Evolutionary conservation across 2,113 vertebrate species (phyloP).

Genomic region (Anarhynchus alexandrinus): DNA sequence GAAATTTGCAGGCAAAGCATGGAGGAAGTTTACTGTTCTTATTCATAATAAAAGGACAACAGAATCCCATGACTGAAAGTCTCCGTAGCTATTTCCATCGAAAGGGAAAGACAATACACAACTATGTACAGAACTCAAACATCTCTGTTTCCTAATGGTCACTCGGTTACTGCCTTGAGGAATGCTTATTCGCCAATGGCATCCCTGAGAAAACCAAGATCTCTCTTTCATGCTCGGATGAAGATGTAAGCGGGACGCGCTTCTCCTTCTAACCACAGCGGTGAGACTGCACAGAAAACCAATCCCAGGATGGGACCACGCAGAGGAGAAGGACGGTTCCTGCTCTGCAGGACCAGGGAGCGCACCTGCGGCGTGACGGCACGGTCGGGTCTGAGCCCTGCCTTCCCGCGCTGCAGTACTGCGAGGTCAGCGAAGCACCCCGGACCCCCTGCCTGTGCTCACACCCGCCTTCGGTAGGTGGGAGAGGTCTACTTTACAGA

Average conservation of each 20-base stretch:
- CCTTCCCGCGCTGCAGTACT: neutral
- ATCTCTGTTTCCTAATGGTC: neutral
- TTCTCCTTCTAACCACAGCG: neutral
- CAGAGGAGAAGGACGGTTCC: neutral
- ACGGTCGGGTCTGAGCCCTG: neutral
- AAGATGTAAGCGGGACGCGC: rapidly evolving
- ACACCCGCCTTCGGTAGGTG: neutral
- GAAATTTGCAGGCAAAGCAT: neutral
- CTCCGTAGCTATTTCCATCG: neutral
- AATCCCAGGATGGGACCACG: rapidly evolving
- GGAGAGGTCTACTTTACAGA: neutral
- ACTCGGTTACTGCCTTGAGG: neutral
- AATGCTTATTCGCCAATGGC: neutral
- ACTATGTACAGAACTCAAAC: neutral
- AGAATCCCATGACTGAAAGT: neutral
- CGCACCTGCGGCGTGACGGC: rapidly evolving
- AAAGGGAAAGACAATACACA: neutral
- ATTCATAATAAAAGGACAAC: neutral
- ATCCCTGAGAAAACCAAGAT: neutral
- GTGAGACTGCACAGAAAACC: neutral
- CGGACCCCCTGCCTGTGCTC: neutral
- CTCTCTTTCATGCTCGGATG: no score
- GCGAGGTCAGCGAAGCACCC: neutral
- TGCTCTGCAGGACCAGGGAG: neutral
- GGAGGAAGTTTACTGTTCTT: neutral